Evolutionary conservation across 2,888 invertebrate species (phyloP), one percentile per base, ranked within the genome.

Genomic region (Griposia aprilina): DNA sequence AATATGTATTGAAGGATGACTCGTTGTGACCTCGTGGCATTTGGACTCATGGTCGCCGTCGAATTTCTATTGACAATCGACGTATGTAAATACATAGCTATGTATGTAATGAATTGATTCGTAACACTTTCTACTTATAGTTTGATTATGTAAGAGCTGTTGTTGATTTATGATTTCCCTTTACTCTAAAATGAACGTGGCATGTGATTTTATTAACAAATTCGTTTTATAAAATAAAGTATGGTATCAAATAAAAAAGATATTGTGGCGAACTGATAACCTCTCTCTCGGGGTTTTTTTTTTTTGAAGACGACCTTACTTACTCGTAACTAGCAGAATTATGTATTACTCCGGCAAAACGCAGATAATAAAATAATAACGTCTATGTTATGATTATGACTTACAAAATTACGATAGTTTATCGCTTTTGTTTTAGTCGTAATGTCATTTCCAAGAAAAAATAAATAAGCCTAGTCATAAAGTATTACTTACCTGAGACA

Each of bases 51-150:
- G 71, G 59, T 63, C 76, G 69, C 71, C 78, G 26, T 76, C 77
- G 82, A 86, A 87, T 89, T 82, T 87, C 86, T 88, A 89, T 90
- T 88, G 84, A 82, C 81, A 84, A 81, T 74, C 65, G 76, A 84
- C 73, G 72, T 63, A 78, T 78, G 72, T 78, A 76, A 52, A 76
- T 78, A 76, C 10, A 65, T 78, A 57, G 30, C 48, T 69, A 59
- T 11, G 36, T 63, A 70, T 85, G 76, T 81, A 88, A 86, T 80
- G 70, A 84, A 81, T 84, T 80, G 81, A 84, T 84, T 83, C 75
- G 85, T 87, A 84, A 85, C 78, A 84, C 81, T 89, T 83, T 84
- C 83, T 82, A 75, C 66, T 65, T 76, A 67, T 76, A 67, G 17
- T 55, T 71, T 74, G 50, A 41, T 88, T 84, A 81, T 74, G 71